A percentile compares a stretch with the other conserved stretches of the same genome.
phyloP scores from a whole-genome alignment of 1,140 invertebrate species.

The Trigoniulus corallinus region DNA sequence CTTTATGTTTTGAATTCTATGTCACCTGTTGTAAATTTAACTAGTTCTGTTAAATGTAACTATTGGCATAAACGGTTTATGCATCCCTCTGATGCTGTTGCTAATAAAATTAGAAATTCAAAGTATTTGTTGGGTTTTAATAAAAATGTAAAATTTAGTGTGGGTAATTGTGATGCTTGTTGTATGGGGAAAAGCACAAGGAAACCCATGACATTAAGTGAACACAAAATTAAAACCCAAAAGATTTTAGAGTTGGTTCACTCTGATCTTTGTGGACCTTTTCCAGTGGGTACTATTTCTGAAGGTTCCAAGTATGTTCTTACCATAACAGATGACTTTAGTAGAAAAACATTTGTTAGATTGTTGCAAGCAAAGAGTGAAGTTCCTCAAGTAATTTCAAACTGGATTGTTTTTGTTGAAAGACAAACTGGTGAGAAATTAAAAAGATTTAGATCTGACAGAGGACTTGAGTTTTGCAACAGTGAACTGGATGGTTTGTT shows the following conservation, averaged over 20 bases:
- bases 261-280: constrained; percentile 2
- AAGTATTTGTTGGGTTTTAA: neutral
- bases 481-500: constrained; percentile 11
- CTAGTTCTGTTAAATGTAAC: neutral
- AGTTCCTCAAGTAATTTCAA: neutral
- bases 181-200: neutral
- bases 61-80: neutral
- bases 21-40: neutral
- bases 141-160: neutral
- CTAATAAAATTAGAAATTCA: neutral
- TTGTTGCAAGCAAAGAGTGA: neutral
- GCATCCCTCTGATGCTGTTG: neutral
- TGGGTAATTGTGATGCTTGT: neutral
- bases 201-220: neutral
- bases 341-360: neutral
- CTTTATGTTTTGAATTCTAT: neutral
- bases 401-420: neutral
- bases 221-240: neutral
- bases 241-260: constrained; percentile 1
- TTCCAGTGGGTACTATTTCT: neutral
- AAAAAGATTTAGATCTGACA: constrained; percentile 26
- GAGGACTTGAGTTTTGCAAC: constrained; percentile 22
- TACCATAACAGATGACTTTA: neutral
- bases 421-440: constrained; percentile 19
- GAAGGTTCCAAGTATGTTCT: constrained; percentile 1